Base-by-base conservation (phyloP, 2,113 vertebrate genomes). In the Brevimyrus niger region DNA sequence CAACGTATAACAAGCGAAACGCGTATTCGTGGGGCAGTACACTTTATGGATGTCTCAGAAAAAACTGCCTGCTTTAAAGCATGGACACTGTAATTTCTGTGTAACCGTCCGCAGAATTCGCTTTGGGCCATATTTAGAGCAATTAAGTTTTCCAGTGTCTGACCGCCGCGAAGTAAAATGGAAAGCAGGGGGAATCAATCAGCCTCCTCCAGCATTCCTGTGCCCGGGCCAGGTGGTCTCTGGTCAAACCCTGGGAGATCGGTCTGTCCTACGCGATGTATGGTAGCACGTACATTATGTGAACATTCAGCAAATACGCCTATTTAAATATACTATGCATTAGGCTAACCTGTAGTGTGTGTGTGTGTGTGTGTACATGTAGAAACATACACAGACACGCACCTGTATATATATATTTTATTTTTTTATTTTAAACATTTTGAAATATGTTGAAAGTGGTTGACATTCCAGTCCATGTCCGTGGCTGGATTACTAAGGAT, bases 131-230 rank as follows among this genome's bases (percentile, higher is more conserved):
- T 92, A 91, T 89, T 51, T 86, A 86, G 47, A 17, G 48, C 84
- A 31, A 31, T 86, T 8, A 48, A 50, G 86, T 58, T 58, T 61
- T 44, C 31, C 17, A 42, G 21, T 61, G 88, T 89, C 51, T 89
- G 50, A 50, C 76, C 51, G 15, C 86, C 84, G 31, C 65, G 51
- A 83, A 83, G 82, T 90, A 83, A 91, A 92, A 92, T 89, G 48
- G 88, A 89, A 90, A 89, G 65, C 88, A 91, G 88, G 88, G 87
- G 92, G 53, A 92, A 89, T 89, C 91, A 91, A 92, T 93, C 90
- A 92, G 82, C 44, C 82, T 38, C 73, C 85, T 31, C 89, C 87
- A 44, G 83, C 85, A 80, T 90, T 89, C 73, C 44, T 91, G 15
- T 19, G 84, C 8, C 19, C 31, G 21, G 61, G 27, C 21, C 89